Base-by-base conservation (phyloP, 2,113 vertebrate species). In the Lycocorax pyrrhopterus region DNA sequence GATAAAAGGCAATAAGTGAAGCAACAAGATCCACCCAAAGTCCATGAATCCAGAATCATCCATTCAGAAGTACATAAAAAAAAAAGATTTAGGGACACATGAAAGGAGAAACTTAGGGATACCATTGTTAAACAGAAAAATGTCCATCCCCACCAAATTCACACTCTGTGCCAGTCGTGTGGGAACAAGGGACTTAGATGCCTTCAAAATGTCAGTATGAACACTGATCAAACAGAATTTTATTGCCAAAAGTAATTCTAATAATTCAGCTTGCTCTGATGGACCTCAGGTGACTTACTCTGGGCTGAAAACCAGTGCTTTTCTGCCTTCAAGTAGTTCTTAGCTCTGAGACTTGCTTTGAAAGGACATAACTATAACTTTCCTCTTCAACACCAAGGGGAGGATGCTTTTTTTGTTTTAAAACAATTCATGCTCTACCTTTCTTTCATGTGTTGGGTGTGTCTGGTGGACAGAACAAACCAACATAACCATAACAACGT, bases 321-420 rank as follows among this genome's bases (percentile, higher is more conserved):
- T 73, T 67, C 16, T 49, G 27, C 29, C 32, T 84, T 53, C 13
- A 12, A 56, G 44, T 44, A 84, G 69, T 58, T 62, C 15, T 30
- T 26, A 67, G 5, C 13, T 84, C 33, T 44, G 18, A 47, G 23
- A 69, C 9, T 60, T 69, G 19, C 13, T 75, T 85, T 76, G 53
- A 60, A 85, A 84, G 9, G 51, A 52, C 5, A 3, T 16, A 76
- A 67, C 47, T 51, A 13, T 4, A 49, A 52, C 26, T 63, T 60
- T 46, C 44, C 30, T n/a, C 41, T 71, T 49, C 39, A 71, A 41
- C 9, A 46, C 6, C 0, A 0, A 71, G 22, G 9, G 7, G 2
- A 21, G 17, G 14, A 58, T 7, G 13, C 25, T 35, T 33, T 73
- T 41, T 69, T 22, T 41, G 12, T 22, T 67, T 59, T 53, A 33